Conservation (phyloP, 2,113 vertebrate species). For the Pteruthius melanotis region DNA sequence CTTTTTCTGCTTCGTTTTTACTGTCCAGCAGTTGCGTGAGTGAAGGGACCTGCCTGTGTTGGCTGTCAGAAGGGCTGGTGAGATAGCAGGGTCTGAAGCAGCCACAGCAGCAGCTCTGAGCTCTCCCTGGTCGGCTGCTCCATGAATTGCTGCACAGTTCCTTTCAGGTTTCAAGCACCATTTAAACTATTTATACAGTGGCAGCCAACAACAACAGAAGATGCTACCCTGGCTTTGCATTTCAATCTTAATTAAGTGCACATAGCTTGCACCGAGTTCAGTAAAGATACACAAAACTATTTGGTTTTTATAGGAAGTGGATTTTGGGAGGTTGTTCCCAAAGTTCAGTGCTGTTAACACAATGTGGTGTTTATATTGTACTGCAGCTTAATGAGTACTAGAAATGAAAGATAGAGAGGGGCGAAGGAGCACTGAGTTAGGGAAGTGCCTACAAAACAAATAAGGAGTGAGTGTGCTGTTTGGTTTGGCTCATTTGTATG, state of each 20-base stretch:
- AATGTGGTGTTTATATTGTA: background rate
- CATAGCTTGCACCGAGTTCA: background rate
- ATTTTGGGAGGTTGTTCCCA: background rate
- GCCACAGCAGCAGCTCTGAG: background rate
- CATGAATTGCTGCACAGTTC: background rate
- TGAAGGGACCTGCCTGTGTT: background rate
- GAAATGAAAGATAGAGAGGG: slow-evolving; percentile 24
- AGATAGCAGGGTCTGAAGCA: background rate
- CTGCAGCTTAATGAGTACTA: background rate
- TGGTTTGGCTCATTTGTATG: slow-evolving; percentile 53
- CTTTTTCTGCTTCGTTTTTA: background rate
- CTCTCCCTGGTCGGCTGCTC: accelerated
- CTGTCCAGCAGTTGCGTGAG: background rate
- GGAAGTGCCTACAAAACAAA: slow-evolving; percentile 42
- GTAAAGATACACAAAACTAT: background rate
- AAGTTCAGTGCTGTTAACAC: slow-evolving; percentile 6
- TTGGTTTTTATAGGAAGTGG: background rate
- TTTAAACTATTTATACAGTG: background rate
- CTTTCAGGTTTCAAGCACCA: background rate
- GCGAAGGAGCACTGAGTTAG: background rate
- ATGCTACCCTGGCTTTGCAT: background rate
- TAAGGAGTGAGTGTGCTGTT: slow-evolving; percentile 16
- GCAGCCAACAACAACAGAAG: background rate
- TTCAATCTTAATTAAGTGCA: background rate
- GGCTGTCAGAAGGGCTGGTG: background rate